Conservation (phyloP, 2,888 invertebrate genomes). For the Microchrysa polita region DNA sequence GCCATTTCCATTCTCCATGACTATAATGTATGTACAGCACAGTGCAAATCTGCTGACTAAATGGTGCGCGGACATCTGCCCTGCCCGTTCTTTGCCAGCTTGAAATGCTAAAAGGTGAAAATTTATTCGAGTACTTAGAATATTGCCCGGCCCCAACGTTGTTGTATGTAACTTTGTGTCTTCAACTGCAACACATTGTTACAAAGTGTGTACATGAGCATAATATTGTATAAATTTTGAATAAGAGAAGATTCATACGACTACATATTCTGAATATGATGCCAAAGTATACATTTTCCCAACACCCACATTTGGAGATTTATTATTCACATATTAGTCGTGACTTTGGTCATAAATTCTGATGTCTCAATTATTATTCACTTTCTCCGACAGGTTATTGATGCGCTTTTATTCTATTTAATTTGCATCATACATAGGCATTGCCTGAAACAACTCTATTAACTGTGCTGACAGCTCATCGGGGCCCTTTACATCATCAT, state of each 20-base stretch:
- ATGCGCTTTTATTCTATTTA: neutral
- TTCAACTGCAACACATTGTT: neutral
- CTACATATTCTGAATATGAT: too few species aligned
- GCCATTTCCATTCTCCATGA: neutral
- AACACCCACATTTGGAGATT: constrained; percentile 20
- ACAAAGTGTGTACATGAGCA: neutral
- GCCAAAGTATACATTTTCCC: constrained; percentile 10
- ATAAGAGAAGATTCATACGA: constrained; percentile 15
- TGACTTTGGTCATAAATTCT: constrained; percentile 25
- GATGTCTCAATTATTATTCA: constrained; percentile 41
- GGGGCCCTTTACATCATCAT: too few species aligned
- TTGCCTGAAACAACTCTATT: too few species aligned
- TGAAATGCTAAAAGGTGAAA: neutral
- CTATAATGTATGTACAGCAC: constrained; percentile 1
- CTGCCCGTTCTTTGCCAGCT: neutral
- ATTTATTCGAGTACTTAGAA: neutral
- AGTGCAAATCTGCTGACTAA: neutral
- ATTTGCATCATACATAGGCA: too few species aligned
- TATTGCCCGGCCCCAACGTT: neutral
- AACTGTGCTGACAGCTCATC: too few species aligned
- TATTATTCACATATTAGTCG: constrained; percentile 20
- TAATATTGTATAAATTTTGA: constrained; percentile 28
- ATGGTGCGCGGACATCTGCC: neutral
- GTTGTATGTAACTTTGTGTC: neutral
- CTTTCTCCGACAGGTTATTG: constrained; percentile 26